Evolutionary conservation across 2,797 vertebrate species (phyloP).

Genomic region (Chaetodon trifasciatus): DNA sequence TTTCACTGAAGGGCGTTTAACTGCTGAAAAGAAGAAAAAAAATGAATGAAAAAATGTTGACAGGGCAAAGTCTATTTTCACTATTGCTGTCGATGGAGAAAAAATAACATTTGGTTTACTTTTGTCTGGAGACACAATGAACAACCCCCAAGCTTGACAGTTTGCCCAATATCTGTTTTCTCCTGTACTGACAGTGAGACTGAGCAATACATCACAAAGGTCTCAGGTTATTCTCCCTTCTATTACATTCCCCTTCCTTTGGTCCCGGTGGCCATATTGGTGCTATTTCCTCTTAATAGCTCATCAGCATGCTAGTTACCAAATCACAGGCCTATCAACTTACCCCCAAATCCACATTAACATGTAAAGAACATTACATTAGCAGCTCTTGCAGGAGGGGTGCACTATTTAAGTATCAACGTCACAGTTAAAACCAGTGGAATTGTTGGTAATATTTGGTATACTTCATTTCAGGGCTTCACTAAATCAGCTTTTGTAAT

Average conservation of each 20-base stretch:
- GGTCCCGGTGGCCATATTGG: background rate
- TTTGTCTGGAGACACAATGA: slow-evolving; percentile 54
- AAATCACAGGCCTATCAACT: background rate
- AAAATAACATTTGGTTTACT: slow-evolving; percentile 62
- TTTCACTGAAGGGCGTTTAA: background rate
- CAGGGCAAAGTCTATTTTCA: slow-evolving; percentile 39
- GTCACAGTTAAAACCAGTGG: background rate
- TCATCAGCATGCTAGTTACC: slow-evolving; percentile 15
- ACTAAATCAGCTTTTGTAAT: too few species aligned
- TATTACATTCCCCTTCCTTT: slow-evolving; percentile 1
- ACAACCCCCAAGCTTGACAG: slow-evolving; percentile 43
- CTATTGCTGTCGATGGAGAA: slow-evolving; percentile 62
- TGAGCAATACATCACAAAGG: slow-evolving; percentile 44
- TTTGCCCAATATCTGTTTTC: slow-evolving; percentile 29
- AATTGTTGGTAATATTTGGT: background rate
- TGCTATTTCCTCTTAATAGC: background rate
- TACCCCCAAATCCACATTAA: background rate
- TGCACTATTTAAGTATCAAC: background rate
- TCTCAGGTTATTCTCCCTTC: slow-evolving; percentile 24
- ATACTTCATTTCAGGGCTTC: too few species aligned
- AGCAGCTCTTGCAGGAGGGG: background rate
- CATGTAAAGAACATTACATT: background rate
- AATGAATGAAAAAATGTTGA: slow-evolving; percentile 52
- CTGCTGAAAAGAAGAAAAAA: slow-evolving; percentile 12
- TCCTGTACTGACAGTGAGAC: slow-evolving; percentile 36